Evolutionary conservation across 2,113 vertebrate species (phyloP).

Genomic region (Sula dactylatra): DNA sequence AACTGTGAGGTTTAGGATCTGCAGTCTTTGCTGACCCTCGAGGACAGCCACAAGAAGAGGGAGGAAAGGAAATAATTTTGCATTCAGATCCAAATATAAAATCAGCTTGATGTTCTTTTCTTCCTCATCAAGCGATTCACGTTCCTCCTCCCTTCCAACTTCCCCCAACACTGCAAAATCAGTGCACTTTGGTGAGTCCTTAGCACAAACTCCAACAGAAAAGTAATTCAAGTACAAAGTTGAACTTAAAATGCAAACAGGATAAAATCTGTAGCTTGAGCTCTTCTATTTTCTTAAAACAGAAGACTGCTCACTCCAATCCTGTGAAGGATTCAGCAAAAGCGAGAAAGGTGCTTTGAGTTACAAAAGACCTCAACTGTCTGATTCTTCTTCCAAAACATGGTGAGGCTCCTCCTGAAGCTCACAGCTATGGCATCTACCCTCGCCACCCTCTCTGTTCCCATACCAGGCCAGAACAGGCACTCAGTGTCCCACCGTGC

Average conservation of each 20-base stretch:
- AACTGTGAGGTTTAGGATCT: not conserved
- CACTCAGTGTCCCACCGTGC: not conserved
- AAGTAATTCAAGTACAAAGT: not conserved
- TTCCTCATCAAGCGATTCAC: not conserved
- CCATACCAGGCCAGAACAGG: not conserved
- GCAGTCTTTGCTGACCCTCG: not conserved
- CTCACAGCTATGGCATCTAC: not conserved
- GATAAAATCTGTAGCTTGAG: not conserved
- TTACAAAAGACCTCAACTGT: rapidly evolving
- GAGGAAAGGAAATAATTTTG: not conserved
- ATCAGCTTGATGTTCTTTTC: not conserved
- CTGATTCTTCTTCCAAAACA: not conserved
- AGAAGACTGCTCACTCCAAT: not conserved
- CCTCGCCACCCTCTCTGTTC: not conserved
- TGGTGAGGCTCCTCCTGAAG: not conserved
- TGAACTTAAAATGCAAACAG: not conserved
- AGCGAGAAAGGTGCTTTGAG: not conserved
- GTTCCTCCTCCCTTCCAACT: not conserved
- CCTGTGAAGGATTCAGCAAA: not conserved
- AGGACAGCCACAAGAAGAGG: not conserved
- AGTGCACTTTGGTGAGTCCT: not conserved
- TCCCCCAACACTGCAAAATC: not conserved
- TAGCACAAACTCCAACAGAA: not conserved
- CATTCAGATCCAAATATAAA: not conserved
- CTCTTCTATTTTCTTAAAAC: not conserved